These are phyloP conservation scores for Dolichotis patagonum DNA, from an alignment of 2,113 vertebrate species.

Conservation along the genomic window DNA sequence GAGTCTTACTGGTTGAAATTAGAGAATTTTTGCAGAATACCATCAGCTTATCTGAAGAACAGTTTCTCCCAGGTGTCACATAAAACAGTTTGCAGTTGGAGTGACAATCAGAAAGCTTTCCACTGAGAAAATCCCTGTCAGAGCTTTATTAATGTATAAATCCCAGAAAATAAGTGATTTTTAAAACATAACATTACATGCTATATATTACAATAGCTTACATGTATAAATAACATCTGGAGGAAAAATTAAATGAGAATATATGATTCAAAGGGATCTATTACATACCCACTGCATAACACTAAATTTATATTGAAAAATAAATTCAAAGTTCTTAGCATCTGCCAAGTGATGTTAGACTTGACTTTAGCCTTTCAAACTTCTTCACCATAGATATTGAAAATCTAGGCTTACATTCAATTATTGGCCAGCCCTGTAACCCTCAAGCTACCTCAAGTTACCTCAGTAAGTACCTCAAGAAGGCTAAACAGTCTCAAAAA, in stretches of 20 bases:
- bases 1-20: constrained; percentile 38
- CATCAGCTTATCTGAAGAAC: not conserved
- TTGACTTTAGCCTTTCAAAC: not conserved
- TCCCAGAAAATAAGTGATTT: not conserved
- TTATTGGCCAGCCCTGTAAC: not conserved
- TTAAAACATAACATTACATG: not conserved
- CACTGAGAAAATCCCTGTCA: not conserved
- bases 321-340: constrained; percentile 20
- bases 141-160: not conserved
- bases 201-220: not conserved
- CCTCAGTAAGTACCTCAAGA: no score
- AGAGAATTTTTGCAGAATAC: constrained; percentile 24
- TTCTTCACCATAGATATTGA: not conserved
- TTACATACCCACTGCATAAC: not conserved
- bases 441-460: not conserved
- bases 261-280: not conserved
- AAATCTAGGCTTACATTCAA: not conserved
- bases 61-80: not conserved
- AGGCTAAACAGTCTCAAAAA: not conserved
- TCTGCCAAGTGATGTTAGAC: not conserved
- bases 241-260: not conserved
- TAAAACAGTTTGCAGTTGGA: constrained; percentile 11
- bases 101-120: not conserved
- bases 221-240: not conserved
- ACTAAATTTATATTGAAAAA: not conserved